Base-by-base conservation (phyloP, 2,888 invertebrate genomes). In the Synanthedon myopaeformis region DNA sequence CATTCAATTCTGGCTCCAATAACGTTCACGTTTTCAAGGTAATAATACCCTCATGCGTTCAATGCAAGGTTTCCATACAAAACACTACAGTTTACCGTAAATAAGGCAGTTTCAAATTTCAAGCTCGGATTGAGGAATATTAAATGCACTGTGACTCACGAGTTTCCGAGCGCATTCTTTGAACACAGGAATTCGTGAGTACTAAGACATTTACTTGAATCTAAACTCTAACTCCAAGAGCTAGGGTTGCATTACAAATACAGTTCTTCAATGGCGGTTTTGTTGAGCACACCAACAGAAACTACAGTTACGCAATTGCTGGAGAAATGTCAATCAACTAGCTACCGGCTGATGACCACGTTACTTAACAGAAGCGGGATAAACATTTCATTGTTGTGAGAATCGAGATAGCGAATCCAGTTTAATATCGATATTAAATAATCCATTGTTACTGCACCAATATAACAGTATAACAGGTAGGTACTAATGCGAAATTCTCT, bases 51-150 rank as follows among this genome's bases (percentile, higher is more conserved):
- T 45, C 13, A 14, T 52, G 51, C 53, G 53, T 42, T 51, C 51
- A 41, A 57, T 55, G 48, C 68, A 66, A 61, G 63, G 64, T 56
- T 60, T 55, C 62, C 69, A 66, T 68, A 65, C 65, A 70, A 64
- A 74, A 67, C 64, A 65, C 61, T 59, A 55, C 54, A 54, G 57
- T 71, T 69, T 66, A 72, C 69, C 65, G 69, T 74, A 73, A 70
- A 73, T 14, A 68, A 61, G 57, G 62, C 66, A 64, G 70, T 65
- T 68, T 74, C 66, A 62, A 67, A 70, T 69, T 70, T 64, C 67
- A 60, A 69, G 70, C 69, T 62, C 64, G 54, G 41, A 56, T 56
- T 53, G 55, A 57, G 53, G 51, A 35, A 54, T 52, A 52, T 54
- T 50, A 53, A 53, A 51, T 51, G 49, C 48, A 49, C 52, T 56